Percentiles rank a stretch among this genome's conserved stretches.
Evolutionary conservation across 2,113 vertebrate genomes (phyloP).

Genomic region (Mugil cephalus): DNA sequence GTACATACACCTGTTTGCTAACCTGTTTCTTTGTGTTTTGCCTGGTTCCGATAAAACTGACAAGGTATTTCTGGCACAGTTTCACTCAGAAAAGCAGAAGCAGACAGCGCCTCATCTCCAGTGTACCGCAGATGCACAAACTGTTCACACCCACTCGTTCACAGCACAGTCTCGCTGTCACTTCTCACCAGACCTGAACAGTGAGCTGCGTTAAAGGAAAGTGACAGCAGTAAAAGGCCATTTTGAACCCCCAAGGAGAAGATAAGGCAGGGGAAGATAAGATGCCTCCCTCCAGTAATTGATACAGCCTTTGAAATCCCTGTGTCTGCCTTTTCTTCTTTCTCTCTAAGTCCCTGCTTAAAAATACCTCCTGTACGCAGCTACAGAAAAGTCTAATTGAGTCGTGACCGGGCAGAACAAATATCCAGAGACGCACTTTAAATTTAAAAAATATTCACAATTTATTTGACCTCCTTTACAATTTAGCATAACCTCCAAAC

Average conservation of each 20-base stretch:
- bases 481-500: background rate
- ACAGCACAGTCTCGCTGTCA: conserved; percentile 26
- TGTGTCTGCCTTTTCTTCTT: background rate
- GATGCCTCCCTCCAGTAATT: conserved; percentile 6
- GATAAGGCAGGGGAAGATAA: conserved; percentile 30
- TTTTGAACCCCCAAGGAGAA: conserved; percentile 39
- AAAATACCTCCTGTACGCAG: conserved; percentile 7
- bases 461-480: conserved; percentile 18
- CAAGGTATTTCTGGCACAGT: background rate
- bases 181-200: conserved; percentile 35
- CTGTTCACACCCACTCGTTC: conserved; percentile 35
- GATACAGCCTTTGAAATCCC: conserved; percentile 33
- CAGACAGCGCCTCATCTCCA: background rate
- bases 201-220: conserved; percentile 37
- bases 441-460: background rate
- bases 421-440: background rate
- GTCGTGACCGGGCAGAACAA: background rate
- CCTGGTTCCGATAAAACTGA: background rate
- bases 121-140: conserved; percentile 5
- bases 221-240: conserved; percentile 60
- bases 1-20: no score
- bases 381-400: background rate
- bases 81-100: conserved; percentile 20
- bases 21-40: background rate
- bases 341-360: background rate